These are phyloP conservation scores for Sialia sialis DNA, from an alignment of 2,113 vertebrate genomes.

Conservation along the genomic window DNA sequence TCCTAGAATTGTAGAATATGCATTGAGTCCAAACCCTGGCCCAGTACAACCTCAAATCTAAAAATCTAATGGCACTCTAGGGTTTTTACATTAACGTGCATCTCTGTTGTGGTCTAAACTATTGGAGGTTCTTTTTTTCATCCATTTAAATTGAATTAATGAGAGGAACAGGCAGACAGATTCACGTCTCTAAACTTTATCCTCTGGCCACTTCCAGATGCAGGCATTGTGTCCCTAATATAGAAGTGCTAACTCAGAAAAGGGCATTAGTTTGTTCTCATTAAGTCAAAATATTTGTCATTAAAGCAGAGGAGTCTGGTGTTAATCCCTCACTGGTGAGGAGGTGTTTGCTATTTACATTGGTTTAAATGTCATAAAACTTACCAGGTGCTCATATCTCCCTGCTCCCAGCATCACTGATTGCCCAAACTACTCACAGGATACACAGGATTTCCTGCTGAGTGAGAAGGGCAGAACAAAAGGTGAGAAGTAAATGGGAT, in stretches of 20 bases:
- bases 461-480: slow-evolving; percentile 12
- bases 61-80: not conserved
- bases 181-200: not conserved
- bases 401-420: not conserved
- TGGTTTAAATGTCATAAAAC: not conserved
- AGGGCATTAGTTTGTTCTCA: not conserved
- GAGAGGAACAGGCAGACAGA: not conserved
- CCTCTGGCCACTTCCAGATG: not conserved
- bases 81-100: not conserved
- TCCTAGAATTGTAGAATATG: not conserved
- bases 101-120: not conserved
- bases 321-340: not conserved
- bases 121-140: not conserved
- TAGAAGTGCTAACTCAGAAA: not conserved
- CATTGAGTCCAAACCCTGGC: not conserved
- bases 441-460: not conserved
- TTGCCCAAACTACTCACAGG: not conserved
- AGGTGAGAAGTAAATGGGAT: slow-evolving; percentile 3
- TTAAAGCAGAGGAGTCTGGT: not conserved
- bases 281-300: slow-evolving; percentile 29
- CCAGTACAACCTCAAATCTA: not conserved
- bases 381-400: not conserved
- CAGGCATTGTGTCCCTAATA: not conserved
- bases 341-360: slow-evolving; percentile 24
- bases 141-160: not conserved